phyloP scores from a whole-genome alignment of 2,113 vertebrate species.

The Chunga burmeisteri region DNA sequence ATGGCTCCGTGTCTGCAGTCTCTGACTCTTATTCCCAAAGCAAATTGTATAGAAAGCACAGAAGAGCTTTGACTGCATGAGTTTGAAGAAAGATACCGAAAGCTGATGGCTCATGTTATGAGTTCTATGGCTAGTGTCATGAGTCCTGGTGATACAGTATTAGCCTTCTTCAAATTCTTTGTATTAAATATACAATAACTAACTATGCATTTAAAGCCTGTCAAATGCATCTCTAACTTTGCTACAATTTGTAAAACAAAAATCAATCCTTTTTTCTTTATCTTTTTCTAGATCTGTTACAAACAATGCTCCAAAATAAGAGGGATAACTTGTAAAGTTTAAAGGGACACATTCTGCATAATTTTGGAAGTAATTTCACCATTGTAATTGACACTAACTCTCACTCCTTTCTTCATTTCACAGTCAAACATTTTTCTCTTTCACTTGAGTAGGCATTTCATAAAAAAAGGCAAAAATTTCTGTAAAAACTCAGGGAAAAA shows the following conservation, averaged over 20 bases:
- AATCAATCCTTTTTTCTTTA: rapidly evolving
- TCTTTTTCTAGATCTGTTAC: background rate
- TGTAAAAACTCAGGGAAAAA: background rate
- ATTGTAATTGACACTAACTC: background rate
- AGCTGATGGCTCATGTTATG: background rate
- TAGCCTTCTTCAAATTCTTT: background rate
- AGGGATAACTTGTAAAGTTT: background rate
- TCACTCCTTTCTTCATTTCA: background rate
- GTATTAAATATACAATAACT: background rate
- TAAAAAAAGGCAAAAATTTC: background rate
- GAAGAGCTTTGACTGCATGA: background rate
- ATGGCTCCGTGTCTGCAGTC: background rate
- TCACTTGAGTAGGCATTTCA: background rate
- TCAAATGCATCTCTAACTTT: background rate
- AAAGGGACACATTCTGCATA: background rate
- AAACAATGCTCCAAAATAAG: background rate
- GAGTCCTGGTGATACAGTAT: background rate
- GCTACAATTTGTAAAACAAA: background rate
- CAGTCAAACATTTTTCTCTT: background rate
- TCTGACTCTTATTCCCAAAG: background rate
- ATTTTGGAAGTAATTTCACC: background rate
- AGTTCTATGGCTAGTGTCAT: background rate
- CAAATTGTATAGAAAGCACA: background rate
- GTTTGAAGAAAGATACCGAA: background rate
- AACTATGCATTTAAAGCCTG: background rate